Conservation (phyloP, 2,888 invertebrate genomes). For the Xylophagus ater region DNA sequence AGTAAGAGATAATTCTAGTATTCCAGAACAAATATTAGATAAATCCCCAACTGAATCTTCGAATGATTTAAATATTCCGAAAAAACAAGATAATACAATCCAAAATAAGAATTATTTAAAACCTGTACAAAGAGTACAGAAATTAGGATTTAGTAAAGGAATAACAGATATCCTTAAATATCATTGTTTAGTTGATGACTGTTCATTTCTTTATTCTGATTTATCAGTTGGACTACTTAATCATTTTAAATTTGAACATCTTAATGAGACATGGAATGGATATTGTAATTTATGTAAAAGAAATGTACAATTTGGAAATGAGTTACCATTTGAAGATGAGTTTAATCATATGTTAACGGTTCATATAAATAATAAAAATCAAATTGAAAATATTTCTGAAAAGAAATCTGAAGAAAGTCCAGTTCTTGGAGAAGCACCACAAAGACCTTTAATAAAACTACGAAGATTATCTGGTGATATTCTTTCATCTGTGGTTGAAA, state of each 20-base stretch:
- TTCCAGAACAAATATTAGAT: slow-evolving; percentile 26
- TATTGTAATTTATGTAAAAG: slow-evolving; percentile 43
- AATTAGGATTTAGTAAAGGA: slow-evolving; percentile 26
- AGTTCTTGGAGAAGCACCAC: no score
- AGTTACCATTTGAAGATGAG: slow-evolving; percentile 20
- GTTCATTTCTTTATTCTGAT: slow-evolving; percentile 30
- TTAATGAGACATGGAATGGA: slow-evolving; percentile 44
- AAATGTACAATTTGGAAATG: slow-evolving; percentile 12
- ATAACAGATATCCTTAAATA: slow-evolving; percentile 21
- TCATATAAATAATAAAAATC: slow-evolving; percentile 16
- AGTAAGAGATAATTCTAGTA: slow-evolving; percentile 23
- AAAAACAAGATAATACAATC: neutral
- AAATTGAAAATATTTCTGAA: neutral
- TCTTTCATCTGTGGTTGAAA: no score
- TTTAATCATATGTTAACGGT: slow-evolving; percentile 27
- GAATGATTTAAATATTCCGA: no score
- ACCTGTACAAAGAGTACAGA: slow-evolving; percentile 21
- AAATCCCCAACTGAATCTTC: no score
- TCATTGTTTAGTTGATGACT: slow-evolving; percentile 29
- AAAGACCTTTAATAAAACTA: slow-evolving; percentile 26
- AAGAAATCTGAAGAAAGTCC: neutral
- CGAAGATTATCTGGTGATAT: slow-evolving; percentile 41
- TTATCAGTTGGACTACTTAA: slow-evolving; percentile 29
- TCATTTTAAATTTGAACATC: slow-evolving; percentile 32
- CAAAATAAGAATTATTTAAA: neutral